A percentile compares a stretch with the other conserved stretches of the same genome.
Evolutionary conservation across 1,140 invertebrate genomes (phyloP).

Genomic region (Diorhabda elongata): DNA sequence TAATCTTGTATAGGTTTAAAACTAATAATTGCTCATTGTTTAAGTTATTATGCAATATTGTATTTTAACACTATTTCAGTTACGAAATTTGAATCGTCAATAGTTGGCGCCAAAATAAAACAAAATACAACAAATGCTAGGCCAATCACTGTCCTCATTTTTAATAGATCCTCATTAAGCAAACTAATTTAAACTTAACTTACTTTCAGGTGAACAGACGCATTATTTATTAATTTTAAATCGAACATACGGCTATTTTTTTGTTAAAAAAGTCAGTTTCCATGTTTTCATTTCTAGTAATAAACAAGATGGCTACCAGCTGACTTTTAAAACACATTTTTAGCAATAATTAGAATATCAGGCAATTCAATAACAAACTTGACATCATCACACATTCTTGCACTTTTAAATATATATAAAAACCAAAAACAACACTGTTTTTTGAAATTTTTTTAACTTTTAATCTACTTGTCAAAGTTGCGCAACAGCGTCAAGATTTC

Average conservation of each 20-base stretch:
- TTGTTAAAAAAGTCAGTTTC: conserved; percentile 38
- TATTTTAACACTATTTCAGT: no score
- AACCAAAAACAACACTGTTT: conserved; percentile 16
- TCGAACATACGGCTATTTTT: conserved; percentile 21
- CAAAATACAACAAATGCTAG: conserved; percentile 26
- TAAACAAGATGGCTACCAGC: conserved; percentile 44
- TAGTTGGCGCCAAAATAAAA: conserved; percentile 38
- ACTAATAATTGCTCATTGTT: no score
- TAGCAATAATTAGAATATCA: conserved; percentile 11
- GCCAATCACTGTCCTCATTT: conserved; percentile 21
- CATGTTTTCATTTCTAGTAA: conserved; percentile 41
- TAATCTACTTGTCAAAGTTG: conserved; percentile 32
- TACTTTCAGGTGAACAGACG: conserved; percentile 22
- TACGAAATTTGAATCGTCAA: conserved; percentile 6
- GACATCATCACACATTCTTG: conserved; percentile 10
- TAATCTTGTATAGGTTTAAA: no score
- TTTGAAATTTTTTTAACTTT: conserved; percentile 19
- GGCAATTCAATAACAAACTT: conserved; percentile 15
- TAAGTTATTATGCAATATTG: no score
- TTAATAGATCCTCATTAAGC: conserved; percentile 14
- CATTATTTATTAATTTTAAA: conserved; percentile 23
- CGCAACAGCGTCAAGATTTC: conserved; percentile 34
- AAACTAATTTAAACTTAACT: conserved; percentile 13
- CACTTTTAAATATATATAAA: conserved; percentile 7
- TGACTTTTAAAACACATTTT: conserved; percentile 38